Evolutionary conservation across 2,797 vertebrate genomes (phyloP).

Genomic region (Coregonus sp.): DNA sequence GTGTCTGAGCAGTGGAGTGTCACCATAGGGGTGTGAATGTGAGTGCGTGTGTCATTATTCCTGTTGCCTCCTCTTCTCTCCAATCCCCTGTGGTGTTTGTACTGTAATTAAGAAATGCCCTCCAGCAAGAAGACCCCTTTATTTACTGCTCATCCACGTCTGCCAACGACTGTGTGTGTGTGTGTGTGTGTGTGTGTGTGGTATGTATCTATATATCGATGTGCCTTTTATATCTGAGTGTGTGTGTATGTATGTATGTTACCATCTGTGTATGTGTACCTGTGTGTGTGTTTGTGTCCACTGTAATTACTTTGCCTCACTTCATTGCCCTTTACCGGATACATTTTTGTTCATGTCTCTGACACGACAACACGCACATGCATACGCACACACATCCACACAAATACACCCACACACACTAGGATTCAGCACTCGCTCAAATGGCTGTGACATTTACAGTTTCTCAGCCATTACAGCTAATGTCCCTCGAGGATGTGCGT

Average conservation of each 20-base stretch:
- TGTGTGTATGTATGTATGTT: constrained; percentile 17
- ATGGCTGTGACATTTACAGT: constrained; percentile 77
- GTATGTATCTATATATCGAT: neutral
- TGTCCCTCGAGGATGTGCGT: constrained; percentile 35
- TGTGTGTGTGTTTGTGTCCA: constrained; percentile 12
- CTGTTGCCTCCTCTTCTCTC: constrained; percentile 34
- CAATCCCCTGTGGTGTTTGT: constrained; percentile 43
- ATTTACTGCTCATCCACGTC: neutral
- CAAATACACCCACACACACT: neutral
- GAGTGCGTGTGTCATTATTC: constrained; percentile 29
- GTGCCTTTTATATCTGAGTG: neutral
- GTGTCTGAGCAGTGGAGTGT: neutral
- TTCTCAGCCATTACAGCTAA: constrained; percentile 69
- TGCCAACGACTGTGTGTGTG: constrained; percentile 23
- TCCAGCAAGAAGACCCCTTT: constrained; percentile 31
- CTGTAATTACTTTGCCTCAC: constrained; percentile 66
- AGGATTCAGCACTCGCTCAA: constrained; percentile 50
- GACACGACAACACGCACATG: constrained; percentile 39
- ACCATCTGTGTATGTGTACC: neutral
- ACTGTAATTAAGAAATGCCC: constrained; percentile 51
- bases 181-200: constrained; percentile 11
- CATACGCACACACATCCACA: neutral
- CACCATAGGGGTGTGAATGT: neutral
- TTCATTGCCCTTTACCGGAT: constrained; percentile 64
- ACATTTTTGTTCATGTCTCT: constrained; percentile 51